Conservation (phyloP, 2,797 vertebrate species). For the Anguilla pacifica region DNA sequence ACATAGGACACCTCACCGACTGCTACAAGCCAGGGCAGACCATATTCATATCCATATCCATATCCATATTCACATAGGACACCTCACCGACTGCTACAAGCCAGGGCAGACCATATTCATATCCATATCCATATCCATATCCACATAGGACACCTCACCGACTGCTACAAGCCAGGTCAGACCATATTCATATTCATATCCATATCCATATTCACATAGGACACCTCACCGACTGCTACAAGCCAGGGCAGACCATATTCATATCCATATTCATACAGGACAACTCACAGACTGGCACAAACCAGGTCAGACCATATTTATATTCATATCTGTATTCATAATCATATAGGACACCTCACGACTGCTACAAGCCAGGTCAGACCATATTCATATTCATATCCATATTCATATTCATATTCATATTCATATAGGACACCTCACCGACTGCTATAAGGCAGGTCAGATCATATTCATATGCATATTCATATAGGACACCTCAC, state of each 20-base stretch:
- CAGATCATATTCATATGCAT: neutral
- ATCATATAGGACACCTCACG: slow-evolving; percentile 62
- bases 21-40: slow-evolving; percentile 61
- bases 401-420: too few species aligned
- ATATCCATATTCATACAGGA: neutral
- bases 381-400: neutral
- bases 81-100: too few species aligned
- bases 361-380: slow-evolving; percentile 65
- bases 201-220: neutral
- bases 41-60: neutral
- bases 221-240: too few species aligned
- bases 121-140: too few species aligned
- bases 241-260: too few species aligned
- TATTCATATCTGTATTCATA: too few species aligned
- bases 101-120: too few species aligned
- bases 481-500: slow-evolving; percentile 64
- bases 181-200: too few species aligned
- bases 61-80: neutral
- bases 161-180: neutral
- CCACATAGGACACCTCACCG: too few species aligned
- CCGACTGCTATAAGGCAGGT: too few species aligned
- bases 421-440: too few species aligned
- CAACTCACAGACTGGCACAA: too few species aligned
- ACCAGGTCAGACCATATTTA: neutral
- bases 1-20: slow-evolving; percentile 64